A percentile compares a stretch with the other conserved stretches of the same genome.
Evolutionary conservation across 2,113 vertebrate species (phyloP).

Genomic region (Marmota flaviventris): DNA sequence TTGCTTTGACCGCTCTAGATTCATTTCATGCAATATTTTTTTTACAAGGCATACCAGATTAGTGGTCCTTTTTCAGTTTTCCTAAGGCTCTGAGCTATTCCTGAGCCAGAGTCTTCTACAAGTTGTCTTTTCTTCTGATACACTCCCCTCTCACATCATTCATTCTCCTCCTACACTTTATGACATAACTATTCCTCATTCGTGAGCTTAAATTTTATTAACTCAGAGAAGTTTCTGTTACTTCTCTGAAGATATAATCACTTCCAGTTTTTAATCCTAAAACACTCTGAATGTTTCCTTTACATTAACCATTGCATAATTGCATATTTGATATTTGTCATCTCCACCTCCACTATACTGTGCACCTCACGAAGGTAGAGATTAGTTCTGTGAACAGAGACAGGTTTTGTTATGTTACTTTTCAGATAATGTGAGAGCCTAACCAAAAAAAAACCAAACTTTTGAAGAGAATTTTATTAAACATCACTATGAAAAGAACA

Average conservation of each 20-base stretch:
- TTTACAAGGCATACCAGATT: background rate
- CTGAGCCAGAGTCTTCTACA: background rate
- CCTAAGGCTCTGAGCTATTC: background rate
- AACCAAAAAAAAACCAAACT: background rate
- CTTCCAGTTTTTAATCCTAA: background rate
- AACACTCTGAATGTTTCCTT: background rate
- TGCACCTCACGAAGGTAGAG: background rate
- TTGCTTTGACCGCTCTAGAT: background rate
- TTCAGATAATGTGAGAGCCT: background rate
- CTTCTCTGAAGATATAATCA: background rate
- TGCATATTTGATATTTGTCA: background rate
- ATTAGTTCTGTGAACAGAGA: background rate
- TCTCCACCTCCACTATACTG: background rate
- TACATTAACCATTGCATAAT: background rate
- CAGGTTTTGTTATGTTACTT: background rate
- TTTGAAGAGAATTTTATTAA: background rate
- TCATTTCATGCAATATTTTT: background rate
- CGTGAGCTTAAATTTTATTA: constrained; percentile 1
- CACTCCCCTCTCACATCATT: background rate
- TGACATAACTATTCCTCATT: background rate
- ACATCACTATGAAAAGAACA: background rate
- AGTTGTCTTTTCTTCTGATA: background rate
- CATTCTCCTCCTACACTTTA: background rate
- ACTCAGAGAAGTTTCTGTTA: background rate
- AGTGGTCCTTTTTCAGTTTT: background rate